A percentile compares a stretch with the other conserved stretches of the same genome.
Conservation (phyloP, 1,140 invertebrate genomes). For the Drosophila pseudoobscura region DNA sequence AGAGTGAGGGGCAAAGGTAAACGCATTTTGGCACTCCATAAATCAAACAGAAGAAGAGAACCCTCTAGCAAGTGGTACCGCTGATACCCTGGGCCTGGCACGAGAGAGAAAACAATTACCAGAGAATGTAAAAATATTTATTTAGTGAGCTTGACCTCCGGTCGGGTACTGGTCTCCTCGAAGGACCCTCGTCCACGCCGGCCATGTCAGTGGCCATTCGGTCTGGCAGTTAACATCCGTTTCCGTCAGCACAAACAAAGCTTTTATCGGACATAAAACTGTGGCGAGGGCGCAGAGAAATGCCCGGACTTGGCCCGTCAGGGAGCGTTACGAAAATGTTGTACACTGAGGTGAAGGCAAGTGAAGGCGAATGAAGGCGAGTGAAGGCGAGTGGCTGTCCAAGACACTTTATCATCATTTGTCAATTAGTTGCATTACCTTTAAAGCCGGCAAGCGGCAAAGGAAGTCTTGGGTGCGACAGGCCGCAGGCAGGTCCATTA, state of each 20-base stretch:
- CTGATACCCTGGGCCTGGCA: constrained; percentile 32
- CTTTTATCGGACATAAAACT: constrained; percentile 76
- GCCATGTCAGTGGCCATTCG: constrained; percentile 72
- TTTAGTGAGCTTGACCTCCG: constrained; percentile 5
- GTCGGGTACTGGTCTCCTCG: too few species aligned
- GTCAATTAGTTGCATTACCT: constrained; percentile 75
- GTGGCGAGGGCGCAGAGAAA: constrained; percentile 23
- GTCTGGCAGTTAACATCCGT: constrained; percentile 73
- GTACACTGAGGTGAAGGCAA: constrained; percentile 3
- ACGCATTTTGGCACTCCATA: constrained; percentile 58
- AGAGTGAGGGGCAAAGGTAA: constrained; percentile 26
- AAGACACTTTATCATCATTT: constrained; percentile 79
- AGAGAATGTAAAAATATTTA: constrained; percentile 24
- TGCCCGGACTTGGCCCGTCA: constrained; percentile 15
- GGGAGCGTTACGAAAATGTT: constrained; percentile 53
- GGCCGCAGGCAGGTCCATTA: constrained; percentile 37
- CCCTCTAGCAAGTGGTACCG: neutral
- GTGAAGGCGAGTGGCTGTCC: constrained; percentile 38
- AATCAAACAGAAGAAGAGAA: constrained; percentile 41
- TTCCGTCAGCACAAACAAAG: constrained; percentile 74
- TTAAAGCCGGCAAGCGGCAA: constrained; percentile 12
- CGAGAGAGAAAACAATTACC: neutral
- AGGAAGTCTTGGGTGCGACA: constrained; percentile 19
- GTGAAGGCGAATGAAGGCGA: constrained; percentile 5
- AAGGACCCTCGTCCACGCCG: constrained; percentile 13